Percentiles rank a stretch among this genome's conserved stretches.
Evolutionary conservation across 2,113 vertebrate genomes (phyloP).

Genomic region (Dascyllus trimaculatus): DNA sequence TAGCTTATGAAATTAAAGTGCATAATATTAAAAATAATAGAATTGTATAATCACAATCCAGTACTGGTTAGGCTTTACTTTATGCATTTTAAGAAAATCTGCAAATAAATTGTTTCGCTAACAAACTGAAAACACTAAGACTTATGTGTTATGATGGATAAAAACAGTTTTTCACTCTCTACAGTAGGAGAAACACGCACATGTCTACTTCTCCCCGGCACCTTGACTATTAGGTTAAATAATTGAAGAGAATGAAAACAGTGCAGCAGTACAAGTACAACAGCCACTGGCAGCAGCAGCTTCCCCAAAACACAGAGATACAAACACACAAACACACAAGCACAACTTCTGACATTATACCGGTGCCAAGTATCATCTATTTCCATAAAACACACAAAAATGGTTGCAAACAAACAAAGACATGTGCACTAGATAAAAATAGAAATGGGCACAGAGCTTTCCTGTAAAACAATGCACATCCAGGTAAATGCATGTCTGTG

Average conservation of each 20-base stretch:
- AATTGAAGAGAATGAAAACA: conserved; percentile 56
- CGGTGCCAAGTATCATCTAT: not conserved
- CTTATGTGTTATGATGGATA: not conserved
- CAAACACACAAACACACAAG: not conserved
- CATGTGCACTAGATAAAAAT: conserved; percentile 5
- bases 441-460: not conserved
- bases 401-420: conserved; percentile 16
- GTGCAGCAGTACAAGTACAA: conserved; percentile 37
- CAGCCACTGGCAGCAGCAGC: not conserved
- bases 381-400: conserved; percentile 28
- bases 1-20: too few species aligned
- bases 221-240: conserved; percentile 55
- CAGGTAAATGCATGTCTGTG: not conserved
- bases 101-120: not conserved
- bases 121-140: not conserved
- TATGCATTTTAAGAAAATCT: not conserved
- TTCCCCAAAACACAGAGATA: not conserved
- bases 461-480: not conserved
- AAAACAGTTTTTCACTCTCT: not conserved
- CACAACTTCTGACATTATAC: conserved; percentile 18
- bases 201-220: conserved; percentile 36
- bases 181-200: not conserved
- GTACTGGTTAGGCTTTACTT: too few species aligned
- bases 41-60: too few species aligned
- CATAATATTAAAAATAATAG: too few species aligned